These are phyloP conservation scores for Embiotoca jacksoni DNA, from an alignment of 2,113 vertebrate genomes.

Conservation along the genomic window DNA sequence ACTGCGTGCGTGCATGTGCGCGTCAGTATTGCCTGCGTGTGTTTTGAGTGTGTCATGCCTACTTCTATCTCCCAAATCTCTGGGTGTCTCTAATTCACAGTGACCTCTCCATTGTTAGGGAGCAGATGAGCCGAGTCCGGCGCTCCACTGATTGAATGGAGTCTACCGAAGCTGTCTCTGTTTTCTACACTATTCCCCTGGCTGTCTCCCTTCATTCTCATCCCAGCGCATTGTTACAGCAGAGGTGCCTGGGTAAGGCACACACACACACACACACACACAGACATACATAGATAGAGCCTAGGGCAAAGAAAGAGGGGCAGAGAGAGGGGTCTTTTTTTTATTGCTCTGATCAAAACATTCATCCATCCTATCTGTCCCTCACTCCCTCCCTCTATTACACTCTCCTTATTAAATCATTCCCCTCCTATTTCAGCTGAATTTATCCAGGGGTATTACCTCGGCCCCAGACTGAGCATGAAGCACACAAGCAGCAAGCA, in stretches of 20 bases:
- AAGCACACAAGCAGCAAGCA: slow-evolving; percentile 17
- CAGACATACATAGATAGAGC: slow-evolving; percentile 39
- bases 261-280: slow-evolving; percentile 27
- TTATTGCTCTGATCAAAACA: slow-evolving; percentile 82
- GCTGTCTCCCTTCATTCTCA: slow-evolving; percentile 79
- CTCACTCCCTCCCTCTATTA: slow-evolving; percentile 67
- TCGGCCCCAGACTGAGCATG: slow-evolving; percentile 30
- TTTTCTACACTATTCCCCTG: slow-evolving; percentile 77
- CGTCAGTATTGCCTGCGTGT: slow-evolving; percentile 42
- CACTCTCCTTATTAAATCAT: slow-evolving; percentile 77
- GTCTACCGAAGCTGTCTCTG: slow-evolving; percentile 71
- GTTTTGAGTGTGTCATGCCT: slow-evolving; percentile 32
- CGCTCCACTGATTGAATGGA: slow-evolving; percentile 77
- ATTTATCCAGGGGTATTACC: slow-evolving; percentile 69
- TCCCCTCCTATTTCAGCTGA: slow-evolving; percentile 65
- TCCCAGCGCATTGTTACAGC: slow-evolving; percentile 68
- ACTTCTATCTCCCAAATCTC: slow-evolving; percentile 72
- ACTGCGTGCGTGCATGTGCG: slow-evolving; percentile 24
- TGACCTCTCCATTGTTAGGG: slow-evolving; percentile 78
- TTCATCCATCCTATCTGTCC: slow-evolving; percentile 68
- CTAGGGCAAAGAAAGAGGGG: slow-evolving; percentile 61
- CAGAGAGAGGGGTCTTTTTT: slow-evolving; percentile 60
- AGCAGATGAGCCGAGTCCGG: slow-evolving; percentile 76
- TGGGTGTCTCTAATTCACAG: slow-evolving; percentile 74
- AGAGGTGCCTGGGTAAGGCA: slow-evolving; percentile 49